Evolutionary conservation across 1,140 invertebrate genomes (phyloP).

Genomic region (Drosophila subpulchrella): DNA sequence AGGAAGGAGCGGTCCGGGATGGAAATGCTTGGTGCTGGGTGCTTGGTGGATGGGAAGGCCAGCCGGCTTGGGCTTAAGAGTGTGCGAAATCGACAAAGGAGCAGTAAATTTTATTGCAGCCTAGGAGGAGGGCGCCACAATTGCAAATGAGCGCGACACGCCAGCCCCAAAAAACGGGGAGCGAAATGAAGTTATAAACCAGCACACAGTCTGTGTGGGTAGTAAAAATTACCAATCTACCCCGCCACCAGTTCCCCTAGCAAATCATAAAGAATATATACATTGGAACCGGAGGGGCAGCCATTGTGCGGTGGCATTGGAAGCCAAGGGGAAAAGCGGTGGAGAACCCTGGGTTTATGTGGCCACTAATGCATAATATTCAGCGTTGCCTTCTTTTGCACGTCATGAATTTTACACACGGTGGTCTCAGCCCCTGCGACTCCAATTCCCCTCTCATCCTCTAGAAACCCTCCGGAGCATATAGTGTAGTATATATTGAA

Average conservation of each 20-base stretch:
- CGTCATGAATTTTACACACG: slow-evolving; percentile 75
- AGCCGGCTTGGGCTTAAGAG: slow-evolving; percentile 55
- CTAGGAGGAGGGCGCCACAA: slow-evolving; percentile 32
- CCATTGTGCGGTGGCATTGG: slow-evolving; percentile 39
- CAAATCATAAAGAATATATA: slow-evolving; percentile 65
- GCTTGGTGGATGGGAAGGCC: not conserved
- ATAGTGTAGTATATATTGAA: slow-evolving; percentile 15
- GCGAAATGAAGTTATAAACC: slow-evolving; percentile 77
- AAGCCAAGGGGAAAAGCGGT: not conserved
- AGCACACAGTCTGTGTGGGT: slow-evolving; percentile 51
- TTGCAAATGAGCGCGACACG: slow-evolving; percentile 78
- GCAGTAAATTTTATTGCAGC: slow-evolving; percentile 75
- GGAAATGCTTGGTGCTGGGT: slow-evolving; percentile 13
- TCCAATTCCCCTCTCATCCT: not conserved
- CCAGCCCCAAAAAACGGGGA: slow-evolving; percentile 51
- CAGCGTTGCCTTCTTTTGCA: slow-evolving; percentile 69
- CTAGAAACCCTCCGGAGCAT: slow-evolving; percentile 12
- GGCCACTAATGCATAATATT: slow-evolving; percentile 77
- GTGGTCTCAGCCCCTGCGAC: slow-evolving; percentile 11
- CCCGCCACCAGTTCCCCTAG: not conserved
- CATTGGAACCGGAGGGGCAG: slow-evolving; percentile 37
- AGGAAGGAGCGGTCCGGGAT: slow-evolving; percentile 24
- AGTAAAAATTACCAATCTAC: slow-evolving; percentile 60
- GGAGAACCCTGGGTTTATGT: slow-evolving; percentile 29
- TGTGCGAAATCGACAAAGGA: slow-evolving; percentile 76